Conservation (phyloP, 2,888 invertebrate species). For the Synergus laeviventris region DNA sequence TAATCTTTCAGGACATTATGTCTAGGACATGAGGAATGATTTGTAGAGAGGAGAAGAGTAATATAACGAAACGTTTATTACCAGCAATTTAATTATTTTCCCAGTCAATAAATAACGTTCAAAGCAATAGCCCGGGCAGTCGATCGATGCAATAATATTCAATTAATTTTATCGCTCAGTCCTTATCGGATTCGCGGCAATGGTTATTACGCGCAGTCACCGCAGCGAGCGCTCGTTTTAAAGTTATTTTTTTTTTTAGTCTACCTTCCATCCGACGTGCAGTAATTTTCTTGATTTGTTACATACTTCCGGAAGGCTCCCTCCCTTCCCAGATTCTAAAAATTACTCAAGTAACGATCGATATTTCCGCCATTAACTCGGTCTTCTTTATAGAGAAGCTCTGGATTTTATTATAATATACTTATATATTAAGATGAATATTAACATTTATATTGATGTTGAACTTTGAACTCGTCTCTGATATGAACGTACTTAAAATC, state of each 20-base stretch:
- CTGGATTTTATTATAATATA: background rate
- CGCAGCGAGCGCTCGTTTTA: conserved; percentile 11
- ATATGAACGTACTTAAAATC: conserved; percentile 34
- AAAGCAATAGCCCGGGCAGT: conserved; percentile 43
- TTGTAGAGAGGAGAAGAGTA: conserved; percentile 41
- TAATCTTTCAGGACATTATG: conserved; percentile 14
- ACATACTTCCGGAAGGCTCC: background rate
- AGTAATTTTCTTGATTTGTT: conserved; percentile 14
- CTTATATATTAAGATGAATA: conserved; percentile 5
- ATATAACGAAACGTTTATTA: conserved; percentile 44
- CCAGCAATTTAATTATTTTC: conserved; percentile 55
- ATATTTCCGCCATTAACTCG: background rate
- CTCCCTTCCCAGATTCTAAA: background rate
- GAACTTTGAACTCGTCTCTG: conserved; percentile 5
- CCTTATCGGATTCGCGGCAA: conserved; percentile 48
- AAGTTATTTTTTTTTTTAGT: conserved; percentile 12
- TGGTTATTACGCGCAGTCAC: conserved; percentile 33
- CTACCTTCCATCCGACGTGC: conserved; percentile 3
- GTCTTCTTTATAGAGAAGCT: background rate
- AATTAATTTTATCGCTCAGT: conserved; percentile 48
- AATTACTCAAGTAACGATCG: background rate
- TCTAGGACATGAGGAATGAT: conserved; percentile 12
- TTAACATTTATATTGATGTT: conserved; percentile 17
- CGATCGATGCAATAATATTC: conserved; percentile 48
- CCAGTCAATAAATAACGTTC: conserved; percentile 47